Evolutionary conservation across 2,113 vertebrate species (phyloP).

Genomic region (Pardalotus punctatus): DNA sequence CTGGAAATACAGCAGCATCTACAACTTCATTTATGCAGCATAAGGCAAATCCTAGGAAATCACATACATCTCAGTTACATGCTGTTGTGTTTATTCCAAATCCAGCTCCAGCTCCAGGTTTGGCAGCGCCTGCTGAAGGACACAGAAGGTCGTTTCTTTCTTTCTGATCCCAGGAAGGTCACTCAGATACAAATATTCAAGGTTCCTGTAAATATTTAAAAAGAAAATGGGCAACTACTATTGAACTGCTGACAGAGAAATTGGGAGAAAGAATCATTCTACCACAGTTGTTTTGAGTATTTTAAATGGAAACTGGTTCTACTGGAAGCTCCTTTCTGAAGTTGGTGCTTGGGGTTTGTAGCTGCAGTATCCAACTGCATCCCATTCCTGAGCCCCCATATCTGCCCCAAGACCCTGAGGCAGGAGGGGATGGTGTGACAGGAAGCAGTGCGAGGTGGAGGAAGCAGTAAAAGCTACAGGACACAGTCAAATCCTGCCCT

Average conservation of each 20-base stretch:
- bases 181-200: conserved; percentile 87
- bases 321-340: background rate
- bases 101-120: conserved; percentile 81
- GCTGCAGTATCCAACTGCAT: background rate
- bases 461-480: background rate
- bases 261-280: background rate
- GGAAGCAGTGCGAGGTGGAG: background rate
- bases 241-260: background rate
- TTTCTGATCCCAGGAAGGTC: conserved; percentile 89
- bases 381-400: background rate
- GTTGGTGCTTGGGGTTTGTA: background rate
- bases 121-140: conserved; percentile 83
- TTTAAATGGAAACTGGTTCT: background rate
- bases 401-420: background rate
- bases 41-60: background rate
- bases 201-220: conserved; percentile 77
- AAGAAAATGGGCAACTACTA: background rate
- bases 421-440: fast-evolving
- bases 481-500: background rate
- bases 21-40: background rate
- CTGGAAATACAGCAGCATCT: background rate
- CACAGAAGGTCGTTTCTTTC: conserved; percentile 72
- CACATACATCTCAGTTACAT: background rate
- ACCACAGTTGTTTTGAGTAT: background rate
- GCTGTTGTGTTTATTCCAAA: conserved; percentile 55